A percentile compares a stretch with the other conserved stretches of the same genome.
Evolutionary conservation across 2,797 vertebrate species (phyloP).

Genomic region (Ceyx erithaca): DNA sequence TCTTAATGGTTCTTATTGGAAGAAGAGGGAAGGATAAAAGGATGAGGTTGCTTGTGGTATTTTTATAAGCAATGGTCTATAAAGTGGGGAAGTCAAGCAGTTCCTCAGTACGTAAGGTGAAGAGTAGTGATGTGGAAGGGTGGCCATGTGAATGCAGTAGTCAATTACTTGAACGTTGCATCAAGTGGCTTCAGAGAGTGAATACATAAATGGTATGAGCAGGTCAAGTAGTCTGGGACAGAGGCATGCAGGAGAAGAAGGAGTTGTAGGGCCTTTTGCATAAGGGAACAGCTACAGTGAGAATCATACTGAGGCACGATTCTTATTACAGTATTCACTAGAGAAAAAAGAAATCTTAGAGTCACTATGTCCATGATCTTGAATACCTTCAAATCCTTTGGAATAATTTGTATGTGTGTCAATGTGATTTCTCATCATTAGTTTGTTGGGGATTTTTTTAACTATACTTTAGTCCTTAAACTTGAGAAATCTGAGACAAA

Average conservation of each 20-base stretch:
- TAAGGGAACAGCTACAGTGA: not conserved
- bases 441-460: not conserved
- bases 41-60: not conserved
- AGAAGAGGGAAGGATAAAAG: not conserved
- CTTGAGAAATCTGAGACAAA: not conserved
- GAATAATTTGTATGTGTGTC: not conserved
- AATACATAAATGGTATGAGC: not conserved
- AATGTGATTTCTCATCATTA: not conserved
- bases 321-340: not conserved
- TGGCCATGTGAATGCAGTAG: accelerated
- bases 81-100: not conserved
- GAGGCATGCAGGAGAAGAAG: not conserved
- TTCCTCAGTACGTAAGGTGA: not conserved
- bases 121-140: not conserved
- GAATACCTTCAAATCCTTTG: not conserved
- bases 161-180: not conserved
- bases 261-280: accelerated
- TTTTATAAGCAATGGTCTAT: not conserved
- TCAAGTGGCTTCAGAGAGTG: not conserved
- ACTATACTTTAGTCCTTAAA: not conserved
- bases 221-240: not conserved
- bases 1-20: not conserved
- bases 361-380: not conserved
- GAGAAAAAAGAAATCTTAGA: not conserved
- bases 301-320: not conserved